phyloP scores from a whole-genome alignment of 1,140 invertebrate genomes.

The Aporrectodea caliginosa region DNA sequence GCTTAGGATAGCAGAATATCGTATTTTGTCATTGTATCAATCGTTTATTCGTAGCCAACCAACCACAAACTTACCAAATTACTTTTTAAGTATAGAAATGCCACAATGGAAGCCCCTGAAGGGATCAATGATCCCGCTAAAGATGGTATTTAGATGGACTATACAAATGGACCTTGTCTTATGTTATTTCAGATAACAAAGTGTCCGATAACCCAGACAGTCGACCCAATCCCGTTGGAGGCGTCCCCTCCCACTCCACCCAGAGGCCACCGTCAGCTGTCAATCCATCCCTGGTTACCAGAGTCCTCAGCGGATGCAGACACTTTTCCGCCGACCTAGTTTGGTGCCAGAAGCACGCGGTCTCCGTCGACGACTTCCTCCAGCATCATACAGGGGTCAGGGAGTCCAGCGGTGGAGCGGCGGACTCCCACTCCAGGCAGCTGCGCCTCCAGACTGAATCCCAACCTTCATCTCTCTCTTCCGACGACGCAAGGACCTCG shows the following conservation, averaged over 20 bases:
- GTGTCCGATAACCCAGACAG: too few species aligned
- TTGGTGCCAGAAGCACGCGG: neutral
- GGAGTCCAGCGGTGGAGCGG: neutral
- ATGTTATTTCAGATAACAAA: too few species aligned
- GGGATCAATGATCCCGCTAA: too few species aligned
- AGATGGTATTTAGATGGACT: too few species aligned
- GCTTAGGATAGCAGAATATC: too few species aligned
- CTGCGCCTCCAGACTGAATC: neutral
- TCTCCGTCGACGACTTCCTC: neutral
- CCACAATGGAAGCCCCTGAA: too few species aligned
- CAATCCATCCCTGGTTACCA: neutral
- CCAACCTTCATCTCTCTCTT: neutral
- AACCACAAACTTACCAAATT: too few species aligned
- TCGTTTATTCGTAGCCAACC: too few species aligned
- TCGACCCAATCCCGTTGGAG: too few species aligned
- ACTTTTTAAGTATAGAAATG: too few species aligned
- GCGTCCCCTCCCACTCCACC: neutral
- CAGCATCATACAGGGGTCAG: neutral
- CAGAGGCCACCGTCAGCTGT: neutral
- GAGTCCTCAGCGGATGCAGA: neutral
- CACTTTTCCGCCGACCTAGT: neutral
- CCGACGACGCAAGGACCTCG: neutral
- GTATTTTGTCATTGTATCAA: too few species aligned
- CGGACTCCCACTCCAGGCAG: neutral
- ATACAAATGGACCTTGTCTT: too few species aligned